phyloP scores from a whole-genome alignment of 1,140 invertebrate species.

The Armadillidium nasatum region DNA sequence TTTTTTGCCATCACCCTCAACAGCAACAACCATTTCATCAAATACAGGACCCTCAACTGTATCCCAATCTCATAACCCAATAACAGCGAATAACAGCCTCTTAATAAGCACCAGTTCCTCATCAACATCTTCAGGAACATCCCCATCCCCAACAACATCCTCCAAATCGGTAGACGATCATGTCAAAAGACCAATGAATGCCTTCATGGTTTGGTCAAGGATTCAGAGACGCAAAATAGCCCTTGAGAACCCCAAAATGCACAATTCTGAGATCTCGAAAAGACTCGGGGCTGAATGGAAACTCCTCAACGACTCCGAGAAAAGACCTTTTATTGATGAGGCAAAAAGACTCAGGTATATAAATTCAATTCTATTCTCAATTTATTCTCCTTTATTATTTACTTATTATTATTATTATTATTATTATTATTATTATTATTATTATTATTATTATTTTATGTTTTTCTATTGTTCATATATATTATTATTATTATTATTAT shows the following conservation, averaged over 20 bases:
- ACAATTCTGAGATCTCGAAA: conserved; percentile 91
- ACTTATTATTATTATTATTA: too few relatives aligned
- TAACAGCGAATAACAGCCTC: not conserved
- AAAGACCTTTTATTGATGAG: conserved; percentile 98
- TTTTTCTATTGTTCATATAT: too few relatives aligned
- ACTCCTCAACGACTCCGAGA: conserved; percentile 88
- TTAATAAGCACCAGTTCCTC: not conserved
- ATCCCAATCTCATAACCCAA: not conserved
- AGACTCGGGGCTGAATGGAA: conserved; percentile 95
- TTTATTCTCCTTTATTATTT: too few relatives aligned
- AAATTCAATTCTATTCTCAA: conserved; percentile 49
- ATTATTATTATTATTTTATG: too few relatives aligned
- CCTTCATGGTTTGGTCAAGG: conserved; percentile 70
- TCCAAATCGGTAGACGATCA: conserved; percentile 48
- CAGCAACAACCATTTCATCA: not conserved
- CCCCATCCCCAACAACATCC: not conserved
- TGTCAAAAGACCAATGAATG: conserved; percentile 65
- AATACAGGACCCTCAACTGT: not conserved
- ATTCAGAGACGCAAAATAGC: conserved; percentile 98
- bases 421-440: too few relatives aligned
- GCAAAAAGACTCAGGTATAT: conserved; percentile 81
- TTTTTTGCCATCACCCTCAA: not conserved
- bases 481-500: too few relatives aligned
- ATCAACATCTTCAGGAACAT: not conserved
- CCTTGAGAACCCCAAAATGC: conserved; percentile 98